These are phyloP conservation scores for Tipula vernalis DNA, from an alignment of 2,888 invertebrate genomes.

Conservation along the genomic window DNA sequence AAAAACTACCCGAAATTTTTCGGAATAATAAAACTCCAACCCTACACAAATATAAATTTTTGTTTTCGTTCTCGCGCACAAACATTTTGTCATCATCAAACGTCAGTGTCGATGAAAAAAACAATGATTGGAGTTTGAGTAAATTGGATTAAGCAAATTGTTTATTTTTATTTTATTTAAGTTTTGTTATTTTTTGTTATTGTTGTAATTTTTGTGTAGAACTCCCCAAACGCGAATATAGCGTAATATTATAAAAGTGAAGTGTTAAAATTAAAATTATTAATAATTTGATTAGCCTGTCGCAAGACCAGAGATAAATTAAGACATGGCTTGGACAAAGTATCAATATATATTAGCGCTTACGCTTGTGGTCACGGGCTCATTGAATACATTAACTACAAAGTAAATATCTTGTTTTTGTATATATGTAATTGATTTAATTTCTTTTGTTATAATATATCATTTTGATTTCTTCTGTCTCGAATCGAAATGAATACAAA, in stretches of 20 bases:
- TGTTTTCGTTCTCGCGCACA: not conserved
- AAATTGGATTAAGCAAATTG: not conserved
- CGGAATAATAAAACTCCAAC: not conserved
- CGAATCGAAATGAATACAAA: not conserved
- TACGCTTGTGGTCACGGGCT: not conserved
- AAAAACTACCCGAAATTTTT: not conserved
- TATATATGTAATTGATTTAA: not conserved
- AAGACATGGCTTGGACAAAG: not conserved
- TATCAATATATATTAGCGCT: constrained; percentile 10
- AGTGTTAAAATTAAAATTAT: not conserved
- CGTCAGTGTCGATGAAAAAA: not conserved
- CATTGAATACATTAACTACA: constrained; percentile 7
- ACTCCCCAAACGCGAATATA: not conserved
- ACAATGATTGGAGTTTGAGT: not conserved
- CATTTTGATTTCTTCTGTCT: not conserved
- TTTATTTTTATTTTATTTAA: not conserved
- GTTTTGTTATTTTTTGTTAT: not conserved
- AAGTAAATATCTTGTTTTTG: not conserved
- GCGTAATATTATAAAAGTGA: not conserved
- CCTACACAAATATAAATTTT: not conserved
- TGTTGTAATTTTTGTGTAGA: not conserved
- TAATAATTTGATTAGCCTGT: not conserved
- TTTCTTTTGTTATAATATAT: not conserved
- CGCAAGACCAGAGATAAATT: not conserved
- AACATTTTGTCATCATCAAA: not conserved